A percentile compares a stretch with the other conserved stretches of the same genome.
phyloP scores from a whole-genome alignment of 2,113 vertebrate species.

The Lichenostomus cassidix region DNA sequence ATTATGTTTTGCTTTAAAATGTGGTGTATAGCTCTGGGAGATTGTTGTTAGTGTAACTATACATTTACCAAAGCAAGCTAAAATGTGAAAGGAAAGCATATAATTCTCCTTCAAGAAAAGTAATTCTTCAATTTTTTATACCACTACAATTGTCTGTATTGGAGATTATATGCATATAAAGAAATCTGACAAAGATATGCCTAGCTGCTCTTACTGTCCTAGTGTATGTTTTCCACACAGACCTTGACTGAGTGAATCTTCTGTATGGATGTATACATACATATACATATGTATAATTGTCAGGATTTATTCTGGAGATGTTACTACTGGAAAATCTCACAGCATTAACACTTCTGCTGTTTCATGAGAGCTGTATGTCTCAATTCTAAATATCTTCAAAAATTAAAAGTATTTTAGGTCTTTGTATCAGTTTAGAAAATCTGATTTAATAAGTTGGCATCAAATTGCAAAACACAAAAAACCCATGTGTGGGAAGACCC shows the following conservation, averaged over 20 bases:
- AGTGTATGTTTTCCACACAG: neutral
- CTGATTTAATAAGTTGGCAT: neutral
- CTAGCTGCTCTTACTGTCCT: neutral
- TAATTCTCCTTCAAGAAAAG: neutral
- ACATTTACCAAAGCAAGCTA: neutral
- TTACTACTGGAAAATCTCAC: neutral
- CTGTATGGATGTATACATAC: neutral
- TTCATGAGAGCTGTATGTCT: neutral
- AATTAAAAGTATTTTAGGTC: neutral
- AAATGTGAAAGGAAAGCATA: neutral
- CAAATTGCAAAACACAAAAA: neutral
- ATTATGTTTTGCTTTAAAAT: neutral
- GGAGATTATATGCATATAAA: neutral
- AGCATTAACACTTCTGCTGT: neutral
- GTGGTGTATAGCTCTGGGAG: neutral
- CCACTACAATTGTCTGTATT: neutral
- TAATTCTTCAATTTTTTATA: neutral
- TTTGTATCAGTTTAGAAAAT: neutral
- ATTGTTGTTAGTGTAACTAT: neutral
- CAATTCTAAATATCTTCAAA: neutral
- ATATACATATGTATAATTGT: neutral
- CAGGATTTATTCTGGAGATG: neutral
- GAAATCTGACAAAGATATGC: neutral
- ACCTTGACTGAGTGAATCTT: neutral
- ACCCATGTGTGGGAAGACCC: fast-evolving